Percentiles rank a stretch among this genome's conserved stretches.
Conservation (phyloP, 1,140 invertebrate species). For the Drosophila neocordata region DNA sequence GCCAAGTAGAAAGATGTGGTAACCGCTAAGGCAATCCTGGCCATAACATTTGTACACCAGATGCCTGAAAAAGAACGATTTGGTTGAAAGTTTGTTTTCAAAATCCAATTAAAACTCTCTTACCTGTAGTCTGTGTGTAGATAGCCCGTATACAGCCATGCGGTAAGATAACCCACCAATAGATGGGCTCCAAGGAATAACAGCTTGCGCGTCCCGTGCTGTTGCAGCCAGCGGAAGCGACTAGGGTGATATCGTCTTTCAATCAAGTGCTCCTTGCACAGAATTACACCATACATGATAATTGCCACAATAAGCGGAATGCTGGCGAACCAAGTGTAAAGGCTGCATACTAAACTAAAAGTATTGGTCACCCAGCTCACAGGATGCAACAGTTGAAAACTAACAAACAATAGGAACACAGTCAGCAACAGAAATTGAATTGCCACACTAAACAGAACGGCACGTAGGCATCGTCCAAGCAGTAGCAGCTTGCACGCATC, state of each 20-base stretch:
- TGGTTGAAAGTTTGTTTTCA: not conserved
- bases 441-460: slow-evolving; percentile 53
- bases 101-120: not conserved
- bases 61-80: slow-evolving; percentile 26
- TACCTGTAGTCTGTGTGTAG: slow-evolving; percentile 83
- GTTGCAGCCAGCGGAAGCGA: slow-evolving; percentile 83
- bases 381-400: slow-evolving; percentile 84
- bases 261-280: slow-evolving; percentile 85
- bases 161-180: slow-evolving; percentile 84
- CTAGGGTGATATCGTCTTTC: slow-evolving; percentile 83
- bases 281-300: slow-evolving; percentile 85
- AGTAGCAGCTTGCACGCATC: slow-evolving; percentile 50
- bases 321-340: slow-evolving; percentile 84
- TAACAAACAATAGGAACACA: slow-evolving; percentile 84
- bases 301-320: slow-evolving; percentile 84
- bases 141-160: slow-evolving; percentile 85
- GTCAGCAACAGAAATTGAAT: slow-evolving; percentile 82
- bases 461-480: slow-evolving; percentile 58
- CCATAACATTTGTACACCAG: slow-evolving; percentile 58
- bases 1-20: slow-evolving; percentile 86
- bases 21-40: slow-evolving; percentile 83
- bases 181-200: slow-evolving; percentile 83
- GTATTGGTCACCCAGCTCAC: slow-evolving; percentile 84
- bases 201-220: slow-evolving; percentile 56
- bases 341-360: slow-evolving; percentile 83